Evolutionary conservation across 2,113 vertebrate species (phyloP), one percentile per base, ranked within the genome.

Genomic region (Pelvicachromis taeniatus): DNA sequence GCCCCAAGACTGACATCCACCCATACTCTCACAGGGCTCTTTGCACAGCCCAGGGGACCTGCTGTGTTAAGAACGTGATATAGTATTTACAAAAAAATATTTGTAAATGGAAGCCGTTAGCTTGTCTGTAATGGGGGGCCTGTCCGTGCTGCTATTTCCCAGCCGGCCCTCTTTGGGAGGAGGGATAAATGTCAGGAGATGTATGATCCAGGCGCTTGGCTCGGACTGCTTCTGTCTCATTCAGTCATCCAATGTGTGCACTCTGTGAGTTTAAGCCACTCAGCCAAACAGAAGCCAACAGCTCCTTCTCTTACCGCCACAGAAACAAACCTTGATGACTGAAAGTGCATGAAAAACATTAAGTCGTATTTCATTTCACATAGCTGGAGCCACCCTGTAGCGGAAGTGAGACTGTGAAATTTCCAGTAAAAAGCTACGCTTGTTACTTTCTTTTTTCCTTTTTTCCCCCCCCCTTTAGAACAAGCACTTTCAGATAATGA

Each of bases 31-130:
- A 53, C 85, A 56, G 87, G 93, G 85, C 70, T 91, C 89, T 91
- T 91, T 95, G 92, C 89, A 84, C 77, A 1, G 79, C 93, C 91
- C 77, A 45, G 13, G 91, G 91, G 91, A 94, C 48, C 79, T n/a
- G 84, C 93, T 94, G 94, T 93, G 95, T 96, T 96, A 96, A 96
- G 94, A 96, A 97, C 93, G 91, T 89, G 94, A 95, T 95, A 94
- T 93, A 88, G 85, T 96, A 87, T 93, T 95, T 95, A 96, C 91
- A 94, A 95, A 95, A 92, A 96, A 96, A 97, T 96, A 96, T 97
- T 96, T 96, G 96, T 96, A 96, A 96, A 96, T 96, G 95, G 95
- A 95, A 92, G 55, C 88, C 86, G 87, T 87, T 91, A 17, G 80
- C 85, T 88, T 88, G 89, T 92, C 87, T 63, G 77, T 92, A 89